phyloP scores from a whole-genome alignment of 2,113 vertebrate genomes.

The Condylura cristata region DNA sequence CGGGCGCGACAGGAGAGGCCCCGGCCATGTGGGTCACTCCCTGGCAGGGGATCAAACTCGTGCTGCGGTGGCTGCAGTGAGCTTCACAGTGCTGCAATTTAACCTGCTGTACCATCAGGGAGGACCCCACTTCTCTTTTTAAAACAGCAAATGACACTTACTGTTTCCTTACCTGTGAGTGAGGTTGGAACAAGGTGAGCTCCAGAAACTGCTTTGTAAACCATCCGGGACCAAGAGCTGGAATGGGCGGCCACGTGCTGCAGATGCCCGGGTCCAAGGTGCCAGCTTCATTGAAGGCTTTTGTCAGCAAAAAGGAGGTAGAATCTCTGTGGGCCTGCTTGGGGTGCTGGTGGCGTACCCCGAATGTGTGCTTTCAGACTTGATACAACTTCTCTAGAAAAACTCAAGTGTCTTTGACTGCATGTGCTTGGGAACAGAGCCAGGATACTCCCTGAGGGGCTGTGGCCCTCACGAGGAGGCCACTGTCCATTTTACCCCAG shows the following conservation, averaged over 20 bases:
- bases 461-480: fast-evolving
- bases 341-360: background rate
- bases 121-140: background rate
- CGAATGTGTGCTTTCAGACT: too few relatives aligned
- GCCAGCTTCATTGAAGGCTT: background rate
- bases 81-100: too few relatives aligned
- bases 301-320: too few relatives aligned
- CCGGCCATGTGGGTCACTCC: too few relatives aligned
- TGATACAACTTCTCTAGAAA: fast-evolving
- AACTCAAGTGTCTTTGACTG: background rate
- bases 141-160: background rate
- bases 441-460: fast-evolving
- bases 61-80: too few relatives aligned
- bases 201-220: background rate
- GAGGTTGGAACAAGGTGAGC: background rate
- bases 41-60: too few relatives aligned
- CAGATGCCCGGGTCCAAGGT: fast-evolving
- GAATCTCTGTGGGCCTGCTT: background rate
- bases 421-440: background rate
- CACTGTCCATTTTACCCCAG: background rate
- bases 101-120: too few relatives aligned
- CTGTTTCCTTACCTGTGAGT: background rate
- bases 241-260: background rate
- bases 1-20: too few relatives aligned
- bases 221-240: background rate